phyloP scores from a whole-genome alignment of 2,797 vertebrate species.

The Spheniscus humboldti region DNA sequence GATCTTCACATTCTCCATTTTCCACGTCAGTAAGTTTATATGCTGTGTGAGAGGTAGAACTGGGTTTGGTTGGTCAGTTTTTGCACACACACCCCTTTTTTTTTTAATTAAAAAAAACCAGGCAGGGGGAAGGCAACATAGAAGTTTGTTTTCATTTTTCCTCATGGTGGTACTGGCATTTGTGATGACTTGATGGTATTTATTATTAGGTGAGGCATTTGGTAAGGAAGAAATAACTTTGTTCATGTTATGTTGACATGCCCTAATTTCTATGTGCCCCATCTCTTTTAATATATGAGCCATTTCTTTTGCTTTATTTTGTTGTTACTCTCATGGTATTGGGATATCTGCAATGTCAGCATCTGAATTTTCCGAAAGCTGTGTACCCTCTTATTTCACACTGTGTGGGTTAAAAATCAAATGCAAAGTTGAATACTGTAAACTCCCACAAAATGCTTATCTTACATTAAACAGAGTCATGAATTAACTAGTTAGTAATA shows the following conservation, averaged over 20 bases:
- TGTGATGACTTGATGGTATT: background rate
- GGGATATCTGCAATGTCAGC: background rate
- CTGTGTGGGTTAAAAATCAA: background rate
- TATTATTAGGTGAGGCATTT: background rate
- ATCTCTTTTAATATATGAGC: background rate
- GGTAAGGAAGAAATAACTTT: background rate
- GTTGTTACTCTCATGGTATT: background rate
- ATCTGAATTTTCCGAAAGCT: background rate
- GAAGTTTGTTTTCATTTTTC: background rate
- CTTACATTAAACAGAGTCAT: background rate
- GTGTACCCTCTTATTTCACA: background rate
- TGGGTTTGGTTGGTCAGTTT: background rate
- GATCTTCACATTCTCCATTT: background rate
- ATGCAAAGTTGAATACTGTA: background rate
- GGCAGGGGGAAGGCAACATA: background rate
- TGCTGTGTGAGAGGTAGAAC: background rate
- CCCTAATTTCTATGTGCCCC: background rate
- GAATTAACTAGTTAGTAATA: background rate
- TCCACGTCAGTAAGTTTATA: background rate
- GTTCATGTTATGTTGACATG: background rate
- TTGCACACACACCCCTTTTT: background rate
- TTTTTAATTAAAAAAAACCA: no score
- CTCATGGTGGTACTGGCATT: background rate
- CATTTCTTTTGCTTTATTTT: background rate
- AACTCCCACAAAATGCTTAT: background rate